Conservation (phyloP, 2,888 invertebrate species). For the Scaptomyza reducta region DNA sequence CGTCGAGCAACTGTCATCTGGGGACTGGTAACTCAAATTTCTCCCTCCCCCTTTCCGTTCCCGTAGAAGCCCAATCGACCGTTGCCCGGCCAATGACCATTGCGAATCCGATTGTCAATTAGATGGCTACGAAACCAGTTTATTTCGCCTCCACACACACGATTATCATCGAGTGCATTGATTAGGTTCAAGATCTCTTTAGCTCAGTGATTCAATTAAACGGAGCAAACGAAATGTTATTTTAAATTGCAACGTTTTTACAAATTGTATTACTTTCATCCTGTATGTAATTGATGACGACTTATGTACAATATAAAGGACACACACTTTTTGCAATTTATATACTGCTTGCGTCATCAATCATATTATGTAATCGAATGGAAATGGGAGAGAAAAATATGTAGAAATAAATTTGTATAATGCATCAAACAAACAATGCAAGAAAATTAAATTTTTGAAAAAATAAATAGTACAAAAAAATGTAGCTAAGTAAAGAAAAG, state of each 20-base stretch:
- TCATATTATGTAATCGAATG: slow-evolving; percentile 22
- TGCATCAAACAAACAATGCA: slow-evolving; percentile 44
- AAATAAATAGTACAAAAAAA: slow-evolving; percentile 8
- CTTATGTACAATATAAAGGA: slow-evolving; percentile 3
- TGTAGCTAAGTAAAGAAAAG: slow-evolving; percentile 7
- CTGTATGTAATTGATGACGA: neutral
- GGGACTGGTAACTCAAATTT: slow-evolving; percentile 29
- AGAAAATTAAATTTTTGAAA: slow-evolving; percentile 52
- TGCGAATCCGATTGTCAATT: slow-evolving; percentile 63
- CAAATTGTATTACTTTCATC: too few species aligned
- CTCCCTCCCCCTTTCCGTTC: neutral
- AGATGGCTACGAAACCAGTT: slow-evolving; percentile 33
- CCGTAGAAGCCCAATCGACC: slow-evolving; percentile 9
- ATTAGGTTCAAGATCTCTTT: neutral
- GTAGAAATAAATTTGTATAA: slow-evolving; percentile 38
- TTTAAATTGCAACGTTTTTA: neutral
- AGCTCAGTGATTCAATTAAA: neutral
- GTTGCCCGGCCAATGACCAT: slow-evolving; percentile 38
- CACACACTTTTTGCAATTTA: slow-evolving; percentile 18
- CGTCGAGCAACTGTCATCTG: slow-evolving; percentile 33
- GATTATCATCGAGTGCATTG: slow-evolving; percentile 14
- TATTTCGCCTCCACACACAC: slow-evolving; percentile 10
- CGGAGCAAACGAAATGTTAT: neutral
- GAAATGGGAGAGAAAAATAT: slow-evolving; percentile 9
- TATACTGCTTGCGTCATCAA: slow-evolving; percentile 43